Base-by-base conservation (phyloP, 2,113 vertebrate genomes). In the Rhinogobius similis region DNA sequence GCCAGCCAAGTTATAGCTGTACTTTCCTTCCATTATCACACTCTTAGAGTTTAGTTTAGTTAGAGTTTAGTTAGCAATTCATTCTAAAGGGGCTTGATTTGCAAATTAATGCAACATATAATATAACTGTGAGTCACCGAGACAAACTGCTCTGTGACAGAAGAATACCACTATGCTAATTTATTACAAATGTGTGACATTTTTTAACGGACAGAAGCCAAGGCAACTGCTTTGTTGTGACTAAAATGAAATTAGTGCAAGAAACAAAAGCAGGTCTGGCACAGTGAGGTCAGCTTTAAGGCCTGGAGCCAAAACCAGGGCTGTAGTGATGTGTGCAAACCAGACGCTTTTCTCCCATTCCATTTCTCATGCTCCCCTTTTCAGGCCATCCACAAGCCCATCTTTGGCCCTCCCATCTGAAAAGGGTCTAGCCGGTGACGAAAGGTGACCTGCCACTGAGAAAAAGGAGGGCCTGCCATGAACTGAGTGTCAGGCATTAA, bases 31-130 rank as follows among this genome's bases (percentile, higher is more conserved):
- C 94, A 95, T 95, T 94, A 95, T 95, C 92, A 90, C 93, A 93
- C 94, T 93, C 92, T 94, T 94, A 93, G 94, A 96, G 95, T 96
- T 96, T 95, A n/a, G n/a, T n/a, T n/a, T n/a, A n/a, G n/a, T n/a
- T n/a, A n/a, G n/a, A n/a, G n/a, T n/a, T n/a, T n/a, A n/a, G n/a
- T n/a, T n/a, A 88, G 89, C 92, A 94, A 95, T 84, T 95, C 95
- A 96, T 96, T 95, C 63, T 65, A 73, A 77, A 58, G 7, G 75
- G 86, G 85, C 93, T 86, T 92, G 84, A 97, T 98, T 98, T 98
- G 96, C 96, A 97, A 98, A 95, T 98, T 94, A 98, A 98, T 96
- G 94, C 89, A 87, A 91, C 93, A 93, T 94, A 93, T 97, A 96
- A 96, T 96, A 96, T 96, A 96, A 95, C 94, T 95, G 94, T 93